These are phyloP conservation scores for Muscina levida DNA, from an alignment of 2,888 invertebrate genomes.

Conservation along the genomic window DNA sequence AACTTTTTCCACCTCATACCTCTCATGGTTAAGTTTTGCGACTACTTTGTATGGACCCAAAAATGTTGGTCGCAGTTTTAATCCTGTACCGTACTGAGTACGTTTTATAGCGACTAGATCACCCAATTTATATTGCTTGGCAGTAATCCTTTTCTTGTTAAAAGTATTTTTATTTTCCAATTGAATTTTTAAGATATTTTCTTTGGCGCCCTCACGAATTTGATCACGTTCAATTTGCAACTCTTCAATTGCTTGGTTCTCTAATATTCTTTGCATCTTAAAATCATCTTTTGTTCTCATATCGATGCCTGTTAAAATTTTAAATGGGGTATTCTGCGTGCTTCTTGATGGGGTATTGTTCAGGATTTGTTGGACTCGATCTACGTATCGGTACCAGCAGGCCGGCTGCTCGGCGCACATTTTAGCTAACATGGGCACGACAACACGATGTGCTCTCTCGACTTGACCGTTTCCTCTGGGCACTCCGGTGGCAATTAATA, in stretches of 20 bases:
- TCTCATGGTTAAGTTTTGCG: too few species aligned
- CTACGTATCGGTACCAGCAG: constrained; percentile 71
- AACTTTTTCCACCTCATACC: too few species aligned
- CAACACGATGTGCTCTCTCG: too few species aligned
- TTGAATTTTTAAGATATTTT: constrained; percentile 56
- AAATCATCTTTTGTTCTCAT: constrained; percentile 35
- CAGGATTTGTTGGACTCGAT: constrained; percentile 62
- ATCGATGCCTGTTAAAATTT: constrained; percentile 58
- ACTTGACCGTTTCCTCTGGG: too few species aligned
- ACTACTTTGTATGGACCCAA: constrained; percentile 57
- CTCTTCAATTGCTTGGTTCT: constrained; percentile 24
- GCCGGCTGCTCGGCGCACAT: constrained; percentile 72
- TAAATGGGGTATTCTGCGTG: constrained; percentile 52
- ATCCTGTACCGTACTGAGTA: constrained; percentile 59
- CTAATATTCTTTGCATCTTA: constrained; percentile 37
- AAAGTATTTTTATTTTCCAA: constrained; percentile 51
- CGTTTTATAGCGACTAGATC: constrained; percentile 65
- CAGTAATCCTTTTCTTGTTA: constrained; percentile 32
- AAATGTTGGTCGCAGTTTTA: constrained; percentile 55
- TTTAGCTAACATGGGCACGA: too few species aligned
- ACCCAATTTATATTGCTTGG: constrained; percentile 29
- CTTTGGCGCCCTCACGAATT: constrained; percentile 37
- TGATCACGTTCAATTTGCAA: constrained; percentile 13
- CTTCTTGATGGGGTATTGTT: constrained; percentile 66
- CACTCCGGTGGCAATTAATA: too few species aligned